Conservation (phyloP, 2,113 vertebrate genomes). For the Entelurus aequoreus region DNA sequence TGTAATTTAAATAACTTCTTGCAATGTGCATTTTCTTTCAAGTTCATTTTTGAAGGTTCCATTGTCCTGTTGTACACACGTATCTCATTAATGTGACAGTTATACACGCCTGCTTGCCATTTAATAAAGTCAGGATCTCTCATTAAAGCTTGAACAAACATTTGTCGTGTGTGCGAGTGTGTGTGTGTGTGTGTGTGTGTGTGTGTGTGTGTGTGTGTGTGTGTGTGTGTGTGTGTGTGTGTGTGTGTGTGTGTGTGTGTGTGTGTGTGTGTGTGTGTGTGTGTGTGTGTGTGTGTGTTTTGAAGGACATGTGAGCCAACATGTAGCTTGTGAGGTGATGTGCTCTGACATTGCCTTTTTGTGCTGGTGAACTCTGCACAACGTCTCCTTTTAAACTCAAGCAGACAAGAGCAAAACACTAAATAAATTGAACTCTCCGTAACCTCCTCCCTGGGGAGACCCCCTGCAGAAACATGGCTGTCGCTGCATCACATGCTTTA, state of each 20-base stretch:
- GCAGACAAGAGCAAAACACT: constrained; percentile 29
- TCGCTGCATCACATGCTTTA: not conserved
- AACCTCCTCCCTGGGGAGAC: constrained; percentile 48
- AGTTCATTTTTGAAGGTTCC: no score
- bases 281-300: constrained; percentile 18
- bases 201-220: constrained; percentile 16
- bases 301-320: constrained; percentile 28
- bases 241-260: no score
- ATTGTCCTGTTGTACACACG: no score
- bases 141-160: constrained; percentile 4
- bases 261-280: constrained; percentile 19
- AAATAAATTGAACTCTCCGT: constrained; percentile 54
- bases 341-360: constrained; percentile 59
- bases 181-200: constrained; percentile 17
- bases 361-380: constrained; percentile 49
- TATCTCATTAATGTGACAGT: constrained; percentile 2
- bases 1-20: no score
- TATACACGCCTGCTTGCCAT: constrained; percentile 8
- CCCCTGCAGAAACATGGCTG: constrained; percentile 42
- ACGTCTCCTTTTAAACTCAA: constrained; percentile 55
- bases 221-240: not conserved
- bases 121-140: constrained; percentile 20
- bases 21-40: no score
- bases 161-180: not conserved
- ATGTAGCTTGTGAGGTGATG: constrained; percentile 53